Evolutionary conservation across 2,113 vertebrate species (phyloP).

Genomic region (Nothoprocta perdicaria): DNA sequence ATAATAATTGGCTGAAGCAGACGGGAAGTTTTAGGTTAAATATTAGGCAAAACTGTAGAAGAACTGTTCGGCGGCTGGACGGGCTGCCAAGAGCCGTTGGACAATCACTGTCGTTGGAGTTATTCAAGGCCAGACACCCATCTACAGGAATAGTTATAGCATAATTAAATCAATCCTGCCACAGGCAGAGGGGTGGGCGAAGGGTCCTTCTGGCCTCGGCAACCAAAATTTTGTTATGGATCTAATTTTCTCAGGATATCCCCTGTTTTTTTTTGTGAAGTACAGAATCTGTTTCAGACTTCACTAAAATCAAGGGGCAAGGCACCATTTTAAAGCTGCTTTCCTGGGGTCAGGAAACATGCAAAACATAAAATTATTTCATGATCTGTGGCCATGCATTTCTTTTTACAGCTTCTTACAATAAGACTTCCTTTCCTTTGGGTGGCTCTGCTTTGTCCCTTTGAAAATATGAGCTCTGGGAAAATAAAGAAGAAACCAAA

Average conservation of each 20-base stretch:
- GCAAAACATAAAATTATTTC: constrained; percentile 36
- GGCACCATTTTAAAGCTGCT: constrained; percentile 22
- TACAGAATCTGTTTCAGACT: background rate
- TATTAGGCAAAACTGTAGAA: constrained; percentile 70
- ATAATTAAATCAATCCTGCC: constrained; percentile 77
- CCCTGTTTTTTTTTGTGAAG: background rate
- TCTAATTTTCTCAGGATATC: constrained; percentile 22
- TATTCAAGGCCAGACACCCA: constrained; percentile 60
- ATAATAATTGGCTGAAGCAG: constrained; percentile 72
- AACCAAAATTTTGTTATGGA: constrained; percentile 29
- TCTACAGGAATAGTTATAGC: constrained; percentile 73
- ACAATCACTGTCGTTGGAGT: constrained; percentile 45
- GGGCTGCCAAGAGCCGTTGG: constrained; percentile 65
- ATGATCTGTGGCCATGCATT: constrained; percentile 12
- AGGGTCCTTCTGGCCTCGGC: constrained; percentile 50
- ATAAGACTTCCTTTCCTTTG: constrained; percentile 42
- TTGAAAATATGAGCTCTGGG: constrained; percentile 47
- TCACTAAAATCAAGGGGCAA: background rate
- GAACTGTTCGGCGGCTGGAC: constrained; percentile 54
- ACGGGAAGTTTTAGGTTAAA: constrained; percentile 74
- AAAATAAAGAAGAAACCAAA: constrained; percentile 43
- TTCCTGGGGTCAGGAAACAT: background rate
- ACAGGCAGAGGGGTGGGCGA: constrained; percentile 36
- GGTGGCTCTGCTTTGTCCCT: constrained; percentile 29
- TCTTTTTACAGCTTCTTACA: constrained; percentile 39